phyloP scores from a whole-genome alignment of 2,797 vertebrate species.

The Cynodonichthys magdalenae region DNA sequence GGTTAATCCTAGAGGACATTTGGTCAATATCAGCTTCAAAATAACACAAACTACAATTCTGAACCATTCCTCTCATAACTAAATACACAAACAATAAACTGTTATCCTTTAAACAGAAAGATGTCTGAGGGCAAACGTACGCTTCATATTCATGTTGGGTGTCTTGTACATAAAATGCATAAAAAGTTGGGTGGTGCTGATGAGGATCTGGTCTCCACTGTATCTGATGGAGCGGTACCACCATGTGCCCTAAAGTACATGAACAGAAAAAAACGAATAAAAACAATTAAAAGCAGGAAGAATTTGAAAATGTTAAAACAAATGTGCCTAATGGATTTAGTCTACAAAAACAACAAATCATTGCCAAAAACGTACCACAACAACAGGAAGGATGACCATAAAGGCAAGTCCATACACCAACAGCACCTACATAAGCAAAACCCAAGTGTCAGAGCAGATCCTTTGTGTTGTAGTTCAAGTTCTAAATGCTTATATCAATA shows the following conservation, averaged over 20 bases:
- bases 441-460: neutral
- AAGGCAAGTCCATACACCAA: conserved; percentile 97
- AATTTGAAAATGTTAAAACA: neutral
- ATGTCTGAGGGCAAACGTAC: conserved; percentile 79
- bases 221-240: conserved; percentile 99
- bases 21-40: neutral
- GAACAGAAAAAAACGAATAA: too few relatives aligned
- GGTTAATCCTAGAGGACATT: conserved; percentile 82
- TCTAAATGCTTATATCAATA: conserved; percentile 58
- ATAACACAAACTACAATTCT: neutral
- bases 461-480: neutral
- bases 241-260: conserved; percentile 90
- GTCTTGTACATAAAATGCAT: conserved; percentile 99
- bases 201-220: conserved; percentile 98
- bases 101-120: neutral
- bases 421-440: conserved; percentile 84
- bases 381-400: conserved; percentile 98
- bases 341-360: too few relatives aligned
- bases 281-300: neutral
- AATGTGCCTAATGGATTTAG: too few relatives aligned
- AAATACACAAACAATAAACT: neutral
- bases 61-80: neutral
- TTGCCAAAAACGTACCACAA: conserved; percentile 86
- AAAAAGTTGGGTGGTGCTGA: conserved; percentile 98
- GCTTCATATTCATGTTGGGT: conserved; percentile 98